Conservation (phyloP, 2,113 vertebrate species). For the Centropus bengalensis region DNA sequence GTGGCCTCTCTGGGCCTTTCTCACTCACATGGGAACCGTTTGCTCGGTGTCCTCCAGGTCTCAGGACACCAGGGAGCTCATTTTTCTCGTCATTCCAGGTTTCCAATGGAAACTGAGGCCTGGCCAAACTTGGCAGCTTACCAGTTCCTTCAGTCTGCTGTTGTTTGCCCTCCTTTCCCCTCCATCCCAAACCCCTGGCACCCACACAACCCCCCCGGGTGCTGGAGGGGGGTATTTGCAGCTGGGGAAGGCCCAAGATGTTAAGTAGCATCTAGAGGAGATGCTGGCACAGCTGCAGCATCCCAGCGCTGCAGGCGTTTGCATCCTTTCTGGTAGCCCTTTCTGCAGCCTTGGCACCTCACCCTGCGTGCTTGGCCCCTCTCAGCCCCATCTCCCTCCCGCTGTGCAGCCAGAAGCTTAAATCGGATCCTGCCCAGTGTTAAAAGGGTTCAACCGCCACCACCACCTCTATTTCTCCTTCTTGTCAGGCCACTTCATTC, state of each 20-base stretch:
- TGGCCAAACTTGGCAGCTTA: neutral
- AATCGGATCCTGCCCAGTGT: accelerated
- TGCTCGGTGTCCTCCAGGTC: neutral
- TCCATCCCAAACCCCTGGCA: neutral
- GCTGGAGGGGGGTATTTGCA: neutral
- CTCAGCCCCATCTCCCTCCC: neutral
- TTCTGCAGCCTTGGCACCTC: too few species aligned
- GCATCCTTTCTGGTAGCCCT: neutral
- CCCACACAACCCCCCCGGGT: accelerated
- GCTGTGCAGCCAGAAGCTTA: neutral
- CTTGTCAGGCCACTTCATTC: constrained; percentile 54
- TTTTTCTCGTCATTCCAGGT: neutral
- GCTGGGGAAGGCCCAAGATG: neutral
- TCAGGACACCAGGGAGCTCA: accelerated
- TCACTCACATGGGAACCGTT: accelerated
- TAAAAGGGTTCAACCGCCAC: accelerated
- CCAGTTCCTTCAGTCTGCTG: neutral
- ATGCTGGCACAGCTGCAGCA: neutral
- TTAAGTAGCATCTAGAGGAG: neutral
- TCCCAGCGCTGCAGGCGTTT: accelerated
- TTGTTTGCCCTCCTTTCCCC: neutral
- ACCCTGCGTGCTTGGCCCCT: neutral
- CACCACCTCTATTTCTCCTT: neutral
- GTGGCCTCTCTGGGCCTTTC: neutral
- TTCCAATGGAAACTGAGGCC: neutral